Percentiles rank a stretch among this genome's conserved stretches.
These are phyloP conservation scores for Pseudanteris insignis DNA, from an alignment of 2,888 invertebrate genomes.

Conservation along the genomic window DNA sequence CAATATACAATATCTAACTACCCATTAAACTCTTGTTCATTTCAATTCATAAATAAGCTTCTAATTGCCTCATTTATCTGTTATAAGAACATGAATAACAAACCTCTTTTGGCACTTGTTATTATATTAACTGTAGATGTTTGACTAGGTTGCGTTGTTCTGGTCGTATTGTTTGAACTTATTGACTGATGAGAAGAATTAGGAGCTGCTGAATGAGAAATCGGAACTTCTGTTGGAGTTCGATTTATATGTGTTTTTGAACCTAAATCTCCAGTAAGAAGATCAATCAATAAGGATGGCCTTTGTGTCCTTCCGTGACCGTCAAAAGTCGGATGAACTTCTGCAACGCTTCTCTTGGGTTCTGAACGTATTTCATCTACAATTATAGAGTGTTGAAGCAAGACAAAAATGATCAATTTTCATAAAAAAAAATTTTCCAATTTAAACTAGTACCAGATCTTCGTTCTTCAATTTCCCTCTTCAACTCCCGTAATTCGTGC, in stretches of 20 bases:
- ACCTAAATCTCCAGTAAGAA: conserved; percentile 71
- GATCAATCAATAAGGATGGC: conserved; percentile 75
- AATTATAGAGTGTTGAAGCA: conserved; percentile 7
- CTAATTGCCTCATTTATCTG: no score
- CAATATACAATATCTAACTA: no score
- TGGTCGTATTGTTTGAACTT: conserved; percentile 56
- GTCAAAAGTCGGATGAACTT: conserved; percentile 58
- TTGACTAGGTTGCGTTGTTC: conserved; percentile 53
- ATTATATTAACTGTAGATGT: conserved; percentile 27
- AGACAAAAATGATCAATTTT: conserved; percentile 3
- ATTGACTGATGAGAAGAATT: conserved; percentile 56
- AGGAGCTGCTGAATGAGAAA: conserved; percentile 54
- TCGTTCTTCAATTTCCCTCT: conserved; percentile 85
- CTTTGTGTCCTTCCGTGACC: conserved; percentile 69
- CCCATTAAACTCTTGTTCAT: no score
- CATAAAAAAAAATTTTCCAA: no score
- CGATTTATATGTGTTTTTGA: conserved; percentile 59
- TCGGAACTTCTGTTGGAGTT: conserved; percentile 60
- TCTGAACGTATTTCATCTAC: conserved; percentile 61
- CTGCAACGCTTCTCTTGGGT: conserved; percentile 61
- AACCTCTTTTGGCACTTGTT: conserved; percentile 38
- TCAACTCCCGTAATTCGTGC: conserved; percentile 83
- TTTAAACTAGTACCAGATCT: conserved; percentile 60
- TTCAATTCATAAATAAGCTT: no score
- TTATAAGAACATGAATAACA: neutral